A percentile compares a stretch with the other conserved stretches of the same genome.
Conservation (phyloP, 2,113 vertebrate species). For the Sigmodon hispidus region DNA sequence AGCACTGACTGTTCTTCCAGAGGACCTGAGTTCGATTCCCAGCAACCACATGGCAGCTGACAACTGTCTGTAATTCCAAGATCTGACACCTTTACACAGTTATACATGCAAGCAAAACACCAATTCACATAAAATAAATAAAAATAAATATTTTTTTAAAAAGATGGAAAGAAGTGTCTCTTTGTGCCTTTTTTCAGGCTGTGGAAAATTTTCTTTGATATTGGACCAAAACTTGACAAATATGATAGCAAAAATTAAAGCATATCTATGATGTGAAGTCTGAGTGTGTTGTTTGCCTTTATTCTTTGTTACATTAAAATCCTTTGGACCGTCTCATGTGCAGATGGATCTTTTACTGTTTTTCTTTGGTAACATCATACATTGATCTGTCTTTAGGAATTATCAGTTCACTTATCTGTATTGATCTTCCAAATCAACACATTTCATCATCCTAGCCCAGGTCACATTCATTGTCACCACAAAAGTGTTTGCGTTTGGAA, state of each 20-base stretch:
- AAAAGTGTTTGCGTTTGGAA: not conserved
- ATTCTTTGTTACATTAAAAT: not conserved
- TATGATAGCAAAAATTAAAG: not conserved
- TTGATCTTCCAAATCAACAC: not conserved
- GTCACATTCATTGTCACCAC: not conserved
- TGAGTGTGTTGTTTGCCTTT: not conserved
- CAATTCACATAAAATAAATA: too few relatives aligned
- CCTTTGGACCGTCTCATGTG: not conserved
- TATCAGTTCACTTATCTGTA: not conserved
- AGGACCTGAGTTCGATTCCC: too few relatives aligned
- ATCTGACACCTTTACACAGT: too few relatives aligned
- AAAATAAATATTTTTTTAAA: too few relatives aligned
- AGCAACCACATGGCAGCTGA: too few relatives aligned
- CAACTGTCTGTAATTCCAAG: too few relatives aligned
- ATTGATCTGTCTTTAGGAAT: not conserved
- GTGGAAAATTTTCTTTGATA: conserved; percentile 36
- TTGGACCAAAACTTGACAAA: conserved; percentile 16
- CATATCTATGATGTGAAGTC: not conserved
- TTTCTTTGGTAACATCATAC: not conserved
- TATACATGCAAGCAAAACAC: too few relatives aligned
- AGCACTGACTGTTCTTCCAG: too few relatives aligned
- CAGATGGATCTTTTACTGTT: not conserved
- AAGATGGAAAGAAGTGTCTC: conserved; percentile 17
- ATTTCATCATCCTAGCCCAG: not conserved
- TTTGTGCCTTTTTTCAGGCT: not conserved